Percentiles rank a stretch among this genome's conserved stretches.
Evolutionary conservation across 2,888 invertebrate genomes (phyloP).

Genomic region (Cephus spinipes): DNA sequence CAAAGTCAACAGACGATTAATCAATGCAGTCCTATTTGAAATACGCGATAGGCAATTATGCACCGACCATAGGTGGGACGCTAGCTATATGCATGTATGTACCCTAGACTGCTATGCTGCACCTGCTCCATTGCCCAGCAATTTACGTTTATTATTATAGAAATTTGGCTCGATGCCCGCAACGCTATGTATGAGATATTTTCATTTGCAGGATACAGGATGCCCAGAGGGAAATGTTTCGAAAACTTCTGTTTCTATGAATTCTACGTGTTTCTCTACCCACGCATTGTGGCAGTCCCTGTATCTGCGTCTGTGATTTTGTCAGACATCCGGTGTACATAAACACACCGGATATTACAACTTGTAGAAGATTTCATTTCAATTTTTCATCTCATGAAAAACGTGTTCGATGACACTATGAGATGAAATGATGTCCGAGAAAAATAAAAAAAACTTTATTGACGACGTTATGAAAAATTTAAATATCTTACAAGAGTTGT

Average conservation of each 20-base stretch:
- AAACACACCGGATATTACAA: background rate
- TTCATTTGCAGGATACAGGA: background rate
- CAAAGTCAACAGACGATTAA: background rate
- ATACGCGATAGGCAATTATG: background rate
- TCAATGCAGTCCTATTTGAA: background rate
- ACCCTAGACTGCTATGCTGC: background rate
- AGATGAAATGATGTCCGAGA: no score
- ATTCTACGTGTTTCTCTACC: background rate
- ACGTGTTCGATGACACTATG: no score
- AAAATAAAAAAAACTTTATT: no score
- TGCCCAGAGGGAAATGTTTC: background rate
- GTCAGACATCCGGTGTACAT: background rate
- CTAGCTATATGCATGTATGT: background rate
- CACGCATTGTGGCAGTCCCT: background rate
- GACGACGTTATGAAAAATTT: no score
- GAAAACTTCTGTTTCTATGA: conserved; percentile 6
- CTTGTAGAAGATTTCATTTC: background rate
- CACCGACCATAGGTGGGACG: background rate
- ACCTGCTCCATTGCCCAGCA: conserved; percentile 1
- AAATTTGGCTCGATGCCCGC: conserved; percentile 2
- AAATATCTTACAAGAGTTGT: no score
- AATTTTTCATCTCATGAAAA: background rate
- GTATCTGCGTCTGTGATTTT: background rate
- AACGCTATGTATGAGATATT: conserved; percentile 5
- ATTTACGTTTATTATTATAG: conserved; percentile 7